Conservation (phyloP, 2,888 invertebrate species). For the Amblyjoppa fuscipennis region DNA sequence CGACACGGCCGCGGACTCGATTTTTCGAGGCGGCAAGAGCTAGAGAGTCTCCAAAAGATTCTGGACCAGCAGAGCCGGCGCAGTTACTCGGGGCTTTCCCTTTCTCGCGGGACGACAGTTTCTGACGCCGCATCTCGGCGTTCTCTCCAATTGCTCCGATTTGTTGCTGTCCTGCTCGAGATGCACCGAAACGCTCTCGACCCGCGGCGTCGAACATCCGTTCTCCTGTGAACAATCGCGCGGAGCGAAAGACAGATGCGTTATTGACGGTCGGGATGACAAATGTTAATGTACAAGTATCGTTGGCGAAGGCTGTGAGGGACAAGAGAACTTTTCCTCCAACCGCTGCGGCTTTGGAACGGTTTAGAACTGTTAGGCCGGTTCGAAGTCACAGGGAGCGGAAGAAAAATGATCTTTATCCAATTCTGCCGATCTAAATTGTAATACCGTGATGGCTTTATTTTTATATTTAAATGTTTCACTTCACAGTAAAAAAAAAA, state of each 20-base stretch:
- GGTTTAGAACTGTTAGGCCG: too few species aligned
- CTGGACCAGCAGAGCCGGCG: constrained; percentile 81
- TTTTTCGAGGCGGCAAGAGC: constrained; percentile 66
- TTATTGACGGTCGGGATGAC: background rate
- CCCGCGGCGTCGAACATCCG: constrained; percentile 80
- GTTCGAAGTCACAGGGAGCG: background rate
- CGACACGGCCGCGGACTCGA: constrained; percentile 39
- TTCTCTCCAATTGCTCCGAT: constrained; percentile 81
- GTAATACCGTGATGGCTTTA: too few species aligned
- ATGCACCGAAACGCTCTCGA: constrained; percentile 82
- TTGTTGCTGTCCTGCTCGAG: constrained; percentile 84
- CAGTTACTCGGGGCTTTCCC: constrained; percentile 78
- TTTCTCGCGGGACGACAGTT: constrained; percentile 79
- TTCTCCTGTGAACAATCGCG: constrained; percentile 76
- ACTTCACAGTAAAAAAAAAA: too few species aligned
- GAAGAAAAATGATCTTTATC: background rate
- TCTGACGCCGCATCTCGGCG: constrained; percentile 80
- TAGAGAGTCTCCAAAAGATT: constrained; percentile 83
- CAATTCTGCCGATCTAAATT: too few species aligned
- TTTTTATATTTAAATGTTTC: too few species aligned
- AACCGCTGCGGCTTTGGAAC: too few species aligned
- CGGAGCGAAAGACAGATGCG: background rate
- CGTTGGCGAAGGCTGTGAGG: too few species aligned
- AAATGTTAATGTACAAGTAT: background rate
- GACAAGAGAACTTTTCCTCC: background rate